Conservation (phyloP, 2,888 invertebrate genomes). For the Eudemis profundana region DNA sequence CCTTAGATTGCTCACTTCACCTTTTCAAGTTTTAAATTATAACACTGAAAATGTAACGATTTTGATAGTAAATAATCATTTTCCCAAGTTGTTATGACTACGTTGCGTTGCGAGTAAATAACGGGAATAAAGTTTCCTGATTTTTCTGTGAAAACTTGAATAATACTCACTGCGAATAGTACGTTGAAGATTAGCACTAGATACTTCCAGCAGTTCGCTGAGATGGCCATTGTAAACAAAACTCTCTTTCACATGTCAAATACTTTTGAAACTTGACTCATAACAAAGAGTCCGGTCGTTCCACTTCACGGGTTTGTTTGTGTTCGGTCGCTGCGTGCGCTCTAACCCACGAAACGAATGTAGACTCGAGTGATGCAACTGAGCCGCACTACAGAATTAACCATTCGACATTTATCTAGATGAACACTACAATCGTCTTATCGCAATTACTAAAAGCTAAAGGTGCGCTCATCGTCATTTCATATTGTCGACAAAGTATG, state of each 20-base stretch:
- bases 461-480: conserved; percentile 47
- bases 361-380: conserved; percentile 72
- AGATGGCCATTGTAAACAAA: conserved; percentile 72
- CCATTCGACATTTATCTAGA: conserved; percentile 67
- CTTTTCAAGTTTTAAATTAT: conserved; percentile 16
- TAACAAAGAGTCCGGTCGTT: conserved; percentile 79
- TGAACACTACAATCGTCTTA: conserved; percentile 54
- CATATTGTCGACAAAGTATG: conserved; percentile 46
- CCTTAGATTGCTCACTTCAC: conserved; percentile 31
- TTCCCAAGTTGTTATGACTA: conserved; percentile 37
- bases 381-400: conserved; percentile 72
- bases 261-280: conserved; percentile 70
- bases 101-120: conserved; percentile 11
- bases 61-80: conserved; percentile 10
- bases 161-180: conserved; percentile 77
- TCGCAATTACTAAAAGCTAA: conserved; percentile 51
- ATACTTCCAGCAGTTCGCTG: conserved; percentile 82
- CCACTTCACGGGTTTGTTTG: conserved; percentile 75
- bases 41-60: not conserved
- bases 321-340: conserved; percentile 58
- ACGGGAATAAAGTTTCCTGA: conserved; percentile 27
- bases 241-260: conserved; percentile 74
- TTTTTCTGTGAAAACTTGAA: conserved; percentile 33
- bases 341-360: conserved; percentile 52
- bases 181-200: conserved; percentile 79